Conservation (phyloP, 30 jellyfish, hydroid and myxozoan species). For the Hydra vulgaris region DNA sequence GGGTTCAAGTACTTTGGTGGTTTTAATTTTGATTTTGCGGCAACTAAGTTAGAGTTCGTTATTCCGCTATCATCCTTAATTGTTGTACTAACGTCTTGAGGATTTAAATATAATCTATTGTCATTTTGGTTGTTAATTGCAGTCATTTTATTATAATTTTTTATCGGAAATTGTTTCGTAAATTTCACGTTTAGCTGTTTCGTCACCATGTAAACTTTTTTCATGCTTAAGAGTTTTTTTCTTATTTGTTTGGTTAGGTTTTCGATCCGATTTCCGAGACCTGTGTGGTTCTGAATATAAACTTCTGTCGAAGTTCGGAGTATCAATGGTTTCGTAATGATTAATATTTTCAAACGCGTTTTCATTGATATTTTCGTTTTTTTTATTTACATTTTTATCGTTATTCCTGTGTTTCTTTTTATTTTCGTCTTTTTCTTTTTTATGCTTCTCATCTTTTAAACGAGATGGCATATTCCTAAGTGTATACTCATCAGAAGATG, state of each 20-base stretch:
- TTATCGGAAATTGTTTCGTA: not conserved
- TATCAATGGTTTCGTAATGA: not conserved
- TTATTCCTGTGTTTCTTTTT: not conserved
- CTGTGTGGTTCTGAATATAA: not conserved
- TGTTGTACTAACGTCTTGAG: slow-evolving; percentile 10
- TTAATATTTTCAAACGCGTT: not conserved
- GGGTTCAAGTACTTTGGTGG: slow-evolving; percentile 3
- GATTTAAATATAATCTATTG: not conserved
- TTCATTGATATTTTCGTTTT: not conserved
- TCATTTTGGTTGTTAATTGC: not conserved
- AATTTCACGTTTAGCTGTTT: not conserved
- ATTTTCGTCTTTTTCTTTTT: not conserved
- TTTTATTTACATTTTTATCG: not conserved
- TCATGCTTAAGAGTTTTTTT: not conserved
- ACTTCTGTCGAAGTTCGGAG: not conserved
- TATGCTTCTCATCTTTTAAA: not conserved
- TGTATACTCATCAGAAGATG: not conserved
- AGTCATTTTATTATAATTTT: not conserved
- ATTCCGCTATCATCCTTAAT: no score
- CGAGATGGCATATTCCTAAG: not conserved
- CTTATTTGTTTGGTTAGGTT: not conserved
- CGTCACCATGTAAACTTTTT: not conserved
- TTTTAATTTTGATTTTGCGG: not conserved
- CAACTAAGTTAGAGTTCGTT: not conserved
- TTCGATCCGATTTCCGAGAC: not conserved